Evolutionary conservation across 2,113 vertebrate genomes (phyloP).

Genomic region (Syngnathus scovelli): DNA sequence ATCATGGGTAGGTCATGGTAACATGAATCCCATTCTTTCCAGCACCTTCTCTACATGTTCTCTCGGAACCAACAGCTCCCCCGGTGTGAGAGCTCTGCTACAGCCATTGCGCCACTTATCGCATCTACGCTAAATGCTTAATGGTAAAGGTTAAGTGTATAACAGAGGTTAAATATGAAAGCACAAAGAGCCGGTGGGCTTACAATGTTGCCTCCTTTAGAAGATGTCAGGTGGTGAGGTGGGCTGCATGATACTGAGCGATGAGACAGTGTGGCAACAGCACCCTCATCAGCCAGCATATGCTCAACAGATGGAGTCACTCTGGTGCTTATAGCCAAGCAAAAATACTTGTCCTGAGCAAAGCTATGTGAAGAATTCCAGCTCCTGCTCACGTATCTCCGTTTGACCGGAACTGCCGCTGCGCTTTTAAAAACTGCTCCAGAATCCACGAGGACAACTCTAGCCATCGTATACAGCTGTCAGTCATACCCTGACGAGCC

Average conservation of each 20-base stretch:
- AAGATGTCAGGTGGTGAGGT: slow-evolving; percentile 46
- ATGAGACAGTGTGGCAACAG: slow-evolving; percentile 52
- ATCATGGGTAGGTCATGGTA: slow-evolving; percentile 56
- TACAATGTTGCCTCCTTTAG: slow-evolving; percentile 51
- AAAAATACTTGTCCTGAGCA: slow-evolving; percentile 42
- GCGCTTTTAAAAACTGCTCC: slow-evolving; percentile 15
- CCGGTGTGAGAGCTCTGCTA: slow-evolving; percentile 38
- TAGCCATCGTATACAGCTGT: slow-evolving; percentile 21
- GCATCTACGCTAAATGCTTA: slow-evolving; percentile 45
- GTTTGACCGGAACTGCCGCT: slow-evolving; percentile 25
- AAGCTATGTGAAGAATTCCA: slow-evolving; percentile 54
- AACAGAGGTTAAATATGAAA: slow-evolving; percentile 61
- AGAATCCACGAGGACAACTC: slow-evolving; percentile 15
- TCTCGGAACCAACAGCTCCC: slow-evolving; percentile 53
- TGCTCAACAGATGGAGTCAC: slow-evolving; percentile 57
- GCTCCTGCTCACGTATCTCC: slow-evolving; percentile 20
- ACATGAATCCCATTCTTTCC: slow-evolving; percentile 63
- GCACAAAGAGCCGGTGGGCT: slow-evolving; percentile 58
- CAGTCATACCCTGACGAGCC: slow-evolving; percentile 3
- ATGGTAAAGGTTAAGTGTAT: slow-evolving; percentile 65
- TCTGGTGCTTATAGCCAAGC: slow-evolving; percentile 34
- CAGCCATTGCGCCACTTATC: slow-evolving; percentile 23
- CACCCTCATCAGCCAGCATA: slow-evolving; percentile 52
- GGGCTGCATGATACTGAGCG: slow-evolving; percentile 31
- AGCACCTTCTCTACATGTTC: slow-evolving; percentile 50